Percentiles rank a stretch among this genome's conserved stretches.
phyloP scores from a whole-genome alignment of 2,888 invertebrate species.

The Drosophila phalerata region DNA sequence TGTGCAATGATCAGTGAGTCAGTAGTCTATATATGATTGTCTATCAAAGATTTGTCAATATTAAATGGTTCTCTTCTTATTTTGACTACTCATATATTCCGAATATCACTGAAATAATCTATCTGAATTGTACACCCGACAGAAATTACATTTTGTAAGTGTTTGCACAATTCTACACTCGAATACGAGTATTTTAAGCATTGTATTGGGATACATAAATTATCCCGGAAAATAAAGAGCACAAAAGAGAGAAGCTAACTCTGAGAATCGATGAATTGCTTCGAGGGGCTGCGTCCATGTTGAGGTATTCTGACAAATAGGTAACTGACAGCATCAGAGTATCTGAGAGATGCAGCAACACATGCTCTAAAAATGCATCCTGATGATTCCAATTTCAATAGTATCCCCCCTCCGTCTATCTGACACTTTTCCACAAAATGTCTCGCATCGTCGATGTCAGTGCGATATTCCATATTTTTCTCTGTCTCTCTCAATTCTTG shows the following conservation, averaged over 20 bases:
- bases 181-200: constrained; percentile 31
- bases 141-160: constrained; percentile 4
- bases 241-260: constrained; percentile 7
- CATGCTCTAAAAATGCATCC: constrained; percentile 35
- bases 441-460: constrained; percentile 48
- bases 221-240: constrained; percentile 3
- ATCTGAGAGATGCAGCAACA: constrained; percentile 26
- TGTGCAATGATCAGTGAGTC: too few species aligned
- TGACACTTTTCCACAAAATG: constrained; percentile 65
- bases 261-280: constrained; percentile 8
- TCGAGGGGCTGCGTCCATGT: constrained; percentile 46
- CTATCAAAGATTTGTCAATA: too few species aligned
- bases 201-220: constrained; percentile 56
- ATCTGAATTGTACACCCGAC: too few species aligned
- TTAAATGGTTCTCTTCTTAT: too few species aligned
- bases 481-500: constrained; percentile 3
- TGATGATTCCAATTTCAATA: constrained; percentile 27
- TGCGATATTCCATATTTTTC: constrained; percentile 3
- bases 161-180: constrained; percentile 14
- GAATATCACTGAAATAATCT: too few species aligned
- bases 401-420: constrained; percentile 24
- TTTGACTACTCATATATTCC: too few species aligned
- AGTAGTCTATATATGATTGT: too few species aligned
- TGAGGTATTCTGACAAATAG: constrained; percentile 27
- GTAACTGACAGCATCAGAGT: neutral